Evolutionary conservation across 2,888 invertebrate genomes (phyloP), one percentile per base, ranked within the genome.

Genomic region (Dascillus cervinus): DNA sequence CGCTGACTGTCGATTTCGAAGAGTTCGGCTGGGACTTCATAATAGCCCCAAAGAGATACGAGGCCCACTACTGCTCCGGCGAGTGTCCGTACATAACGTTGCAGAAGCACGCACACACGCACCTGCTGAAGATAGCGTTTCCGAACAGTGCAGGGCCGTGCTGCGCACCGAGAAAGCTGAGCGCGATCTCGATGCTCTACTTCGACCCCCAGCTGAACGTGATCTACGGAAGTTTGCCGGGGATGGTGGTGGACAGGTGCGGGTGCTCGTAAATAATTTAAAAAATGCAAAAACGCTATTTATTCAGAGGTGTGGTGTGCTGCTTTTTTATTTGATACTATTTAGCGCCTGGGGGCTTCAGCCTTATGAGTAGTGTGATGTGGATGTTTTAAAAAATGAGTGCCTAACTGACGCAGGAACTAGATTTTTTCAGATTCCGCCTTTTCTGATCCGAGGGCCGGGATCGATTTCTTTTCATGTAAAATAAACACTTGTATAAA

Each of bases 11-110:
- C 9, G 90, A 95, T 69, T 97, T 97, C 62, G 86, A 87, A 49
- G 81, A 83, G 56, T 92, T 96, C 58, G 94, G 94, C 13, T 96
- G 95, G 92, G 90, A 95, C 59, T 97, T 94, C 82, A 88, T 97
- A 53, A 90, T 97, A 36, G 94, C 94, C 0, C 97, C 97, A 0
- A 90, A 89, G 54, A 75, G 80, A 38, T 97, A 95, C 69, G 86
- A 89, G 55, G 95, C 96, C 4, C 90, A 91, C 67, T 94, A 94
- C 69, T 97, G 97, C 69, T 81, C 88, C 31, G 95, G 97, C 4
- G 90, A 94, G 53, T 97, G 97, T 63, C 84, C 86, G 0, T 83
- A 82, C 65, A 81, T 88, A 28, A 89, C 89, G 59, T 68, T 90
- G 39, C 89, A 87, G 56, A 81, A 82, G 54, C 84, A 86, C 58